A percentile compares a stretch with the other conserved stretches of the same genome.
phyloP scores from a whole-genome alignment of 2,113 vertebrate genomes.

The Sitta europaea region DNA sequence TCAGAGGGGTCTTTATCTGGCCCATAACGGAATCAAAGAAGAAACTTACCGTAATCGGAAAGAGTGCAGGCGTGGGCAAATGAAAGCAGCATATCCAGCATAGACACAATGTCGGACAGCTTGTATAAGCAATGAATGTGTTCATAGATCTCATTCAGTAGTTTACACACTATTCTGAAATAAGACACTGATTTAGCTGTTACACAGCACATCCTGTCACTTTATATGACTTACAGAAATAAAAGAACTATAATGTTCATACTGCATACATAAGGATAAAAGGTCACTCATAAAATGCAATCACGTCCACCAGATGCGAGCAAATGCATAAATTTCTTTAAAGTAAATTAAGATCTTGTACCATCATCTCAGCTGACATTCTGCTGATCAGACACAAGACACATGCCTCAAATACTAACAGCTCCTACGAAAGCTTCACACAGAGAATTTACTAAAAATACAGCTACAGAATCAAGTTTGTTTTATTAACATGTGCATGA shows the following conservation, averaged over 20 bases:
- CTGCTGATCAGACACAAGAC: not conserved
- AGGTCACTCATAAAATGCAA: not conserved
- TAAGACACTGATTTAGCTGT: not conserved
- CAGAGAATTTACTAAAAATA: not conserved
- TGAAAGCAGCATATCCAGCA: constrained; percentile 95
- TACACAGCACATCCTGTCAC: not conserved
- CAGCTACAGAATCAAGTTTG: not conserved
- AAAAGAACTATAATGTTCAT: not conserved
- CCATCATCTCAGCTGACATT: not conserved
- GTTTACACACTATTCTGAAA: constrained; percentile 88
- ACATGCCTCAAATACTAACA: not conserved
- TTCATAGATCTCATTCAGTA: constrained; percentile 85
- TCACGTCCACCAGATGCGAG: not conserved
- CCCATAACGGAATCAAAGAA: not conserved
- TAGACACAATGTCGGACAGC: constrained; percentile 91
- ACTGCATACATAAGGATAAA: not conserved
- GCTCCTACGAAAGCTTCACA: not conserved
- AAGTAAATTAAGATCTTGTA: not conserved
- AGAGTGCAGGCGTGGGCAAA: constrained; percentile 90
- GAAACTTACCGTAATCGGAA: constrained; percentile 87
- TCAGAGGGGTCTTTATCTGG: not conserved
- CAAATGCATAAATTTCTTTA: not conserved
- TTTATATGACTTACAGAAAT: not conserved
- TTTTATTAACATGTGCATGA: not conserved
- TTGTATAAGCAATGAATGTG: constrained; percentile 94